Evolutionary conservation across 2,888 invertebrate species (phyloP).

Genomic region (Cephus runcator): DNA sequence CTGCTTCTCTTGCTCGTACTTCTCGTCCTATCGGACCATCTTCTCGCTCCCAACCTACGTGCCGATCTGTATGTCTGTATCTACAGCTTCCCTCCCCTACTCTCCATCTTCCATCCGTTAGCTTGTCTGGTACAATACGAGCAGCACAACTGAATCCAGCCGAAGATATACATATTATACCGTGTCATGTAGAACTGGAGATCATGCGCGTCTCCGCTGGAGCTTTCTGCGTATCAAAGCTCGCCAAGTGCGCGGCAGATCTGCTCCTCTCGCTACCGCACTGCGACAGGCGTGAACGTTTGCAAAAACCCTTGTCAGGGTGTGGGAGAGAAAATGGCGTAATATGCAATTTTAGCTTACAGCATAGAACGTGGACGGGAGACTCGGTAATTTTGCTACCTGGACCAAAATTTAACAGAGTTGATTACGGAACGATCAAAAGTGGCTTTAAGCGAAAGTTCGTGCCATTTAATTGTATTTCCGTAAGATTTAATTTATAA

Average conservation of each 20-base stretch:
- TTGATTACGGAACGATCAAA: neutral
- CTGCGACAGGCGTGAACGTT: neutral
- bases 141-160: constrained; percentile 21
- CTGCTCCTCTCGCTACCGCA: neutral
- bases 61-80: neutral
- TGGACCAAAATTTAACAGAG: neutral
- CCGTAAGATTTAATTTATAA: neutral
- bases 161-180: constrained; percentile 10
- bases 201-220: neutral
- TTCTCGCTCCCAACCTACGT: neutral
- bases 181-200: neutral
- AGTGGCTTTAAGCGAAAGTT: neutral
- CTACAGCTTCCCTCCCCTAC: neutral
- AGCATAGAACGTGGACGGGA: neutral
- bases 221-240: neutral
- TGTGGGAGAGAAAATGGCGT: neutral
- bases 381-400: neutral
- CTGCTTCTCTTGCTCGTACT: constrained; percentile 28
- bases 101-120: constrained; percentile 28
- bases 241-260: neutral
- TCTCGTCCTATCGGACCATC: constrained; percentile 18
- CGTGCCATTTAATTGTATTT: neutral
- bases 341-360: neutral
- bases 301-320: neutral
- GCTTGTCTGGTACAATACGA: constrained; percentile 29